Evolutionary conservation across 2,888 invertebrate species (phyloP).

Genomic region (Molanna angustata): DNA sequence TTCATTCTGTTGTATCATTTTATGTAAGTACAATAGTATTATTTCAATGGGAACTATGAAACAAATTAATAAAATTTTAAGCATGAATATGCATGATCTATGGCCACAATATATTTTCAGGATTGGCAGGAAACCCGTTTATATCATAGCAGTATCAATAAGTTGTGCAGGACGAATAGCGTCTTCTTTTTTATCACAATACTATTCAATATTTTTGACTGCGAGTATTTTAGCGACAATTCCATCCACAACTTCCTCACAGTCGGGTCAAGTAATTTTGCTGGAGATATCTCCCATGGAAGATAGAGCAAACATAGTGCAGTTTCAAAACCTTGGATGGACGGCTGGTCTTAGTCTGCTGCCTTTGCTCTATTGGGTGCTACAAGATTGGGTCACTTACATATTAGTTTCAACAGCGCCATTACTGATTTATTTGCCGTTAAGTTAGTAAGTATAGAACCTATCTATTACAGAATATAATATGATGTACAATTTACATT

Average conservation of each 20-base stretch:
- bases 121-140: slow-evolving; percentile 50
- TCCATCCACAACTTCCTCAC: slow-evolving; percentile 47
- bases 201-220: slow-evolving; percentile 45
- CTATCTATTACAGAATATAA: no score
- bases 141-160: slow-evolving; percentile 46
- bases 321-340: slow-evolving; percentile 53
- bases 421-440: slow-evolving; percentile 43
- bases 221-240: slow-evolving; percentile 46
- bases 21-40: no score
- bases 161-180: slow-evolving; percentile 45
- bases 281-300: slow-evolving; percentile 55
- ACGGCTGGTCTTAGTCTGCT: slow-evolving; percentile 50
- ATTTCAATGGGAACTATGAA: no score
- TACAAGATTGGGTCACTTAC: slow-evolving; percentile 50
- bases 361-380: slow-evolving; percentile 52
- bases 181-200: slow-evolving; percentile 42
- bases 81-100: no score
- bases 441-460: slow-evolving; percentile 43
- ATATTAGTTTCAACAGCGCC: slow-evolving; percentile 51
- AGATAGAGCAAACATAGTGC: slow-evolving; percentile 49
- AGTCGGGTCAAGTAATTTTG: slow-evolving; percentile 50
- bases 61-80: background rate
- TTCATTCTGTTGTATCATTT: no score
- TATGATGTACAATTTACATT: no score
- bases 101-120: slow-evolving; percentile 39